phyloP scores from a whole-genome alignment of 2,888 invertebrate species.

The Diaperis boleti region DNA sequence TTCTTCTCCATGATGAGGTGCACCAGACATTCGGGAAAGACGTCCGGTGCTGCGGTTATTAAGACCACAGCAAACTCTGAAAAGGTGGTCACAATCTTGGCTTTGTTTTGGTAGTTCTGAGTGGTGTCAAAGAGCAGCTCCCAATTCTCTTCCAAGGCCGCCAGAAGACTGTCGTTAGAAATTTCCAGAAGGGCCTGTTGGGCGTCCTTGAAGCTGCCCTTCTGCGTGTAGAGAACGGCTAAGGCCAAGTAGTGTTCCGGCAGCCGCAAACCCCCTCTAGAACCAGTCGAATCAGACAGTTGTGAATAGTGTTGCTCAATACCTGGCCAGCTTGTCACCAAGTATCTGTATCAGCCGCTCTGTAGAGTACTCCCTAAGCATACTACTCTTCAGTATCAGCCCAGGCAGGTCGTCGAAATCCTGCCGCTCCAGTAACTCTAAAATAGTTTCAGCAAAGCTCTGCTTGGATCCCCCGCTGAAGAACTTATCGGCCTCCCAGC shows the following conservation, averaged over 20 bases:
- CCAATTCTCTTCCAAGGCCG: constrained; percentile 66
- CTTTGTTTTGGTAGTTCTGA: constrained; percentile 57
- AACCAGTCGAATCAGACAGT: constrained; percentile 29
- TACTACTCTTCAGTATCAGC: constrained; percentile 68
- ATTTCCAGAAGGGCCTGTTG: constrained; percentile 66
- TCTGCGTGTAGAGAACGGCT: constrained; percentile 68
- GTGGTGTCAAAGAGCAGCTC: constrained; percentile 69
- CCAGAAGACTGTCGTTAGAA: constrained; percentile 62
- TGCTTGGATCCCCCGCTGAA: constrained; percentile 61
- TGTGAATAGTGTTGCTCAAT: constrained; percentile 29
- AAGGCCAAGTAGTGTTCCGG: constrained; percentile 66
- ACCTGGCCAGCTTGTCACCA: constrained; percentile 56
- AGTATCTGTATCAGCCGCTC: constrained; percentile 69
- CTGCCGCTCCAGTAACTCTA: constrained; percentile 64
- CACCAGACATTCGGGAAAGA: constrained; percentile 67
- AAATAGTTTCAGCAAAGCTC: constrained; percentile 63
- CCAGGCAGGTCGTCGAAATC: constrained; percentile 66
- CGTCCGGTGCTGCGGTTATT: constrained; percentile 66
- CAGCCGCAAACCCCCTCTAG: constrained; percentile 55
- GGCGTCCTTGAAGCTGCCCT: constrained; percentile 67
- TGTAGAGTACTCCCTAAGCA: constrained; percentile 70
- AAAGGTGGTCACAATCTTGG: constrained; percentile 66
- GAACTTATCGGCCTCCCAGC: constrained; percentile 66
- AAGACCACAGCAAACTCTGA: constrained; percentile 70
- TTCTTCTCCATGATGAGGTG: constrained; percentile 65